phyloP scores from a whole-genome alignment of 2,797 vertebrate species.

The Gymnodraco acuticeps region DNA sequence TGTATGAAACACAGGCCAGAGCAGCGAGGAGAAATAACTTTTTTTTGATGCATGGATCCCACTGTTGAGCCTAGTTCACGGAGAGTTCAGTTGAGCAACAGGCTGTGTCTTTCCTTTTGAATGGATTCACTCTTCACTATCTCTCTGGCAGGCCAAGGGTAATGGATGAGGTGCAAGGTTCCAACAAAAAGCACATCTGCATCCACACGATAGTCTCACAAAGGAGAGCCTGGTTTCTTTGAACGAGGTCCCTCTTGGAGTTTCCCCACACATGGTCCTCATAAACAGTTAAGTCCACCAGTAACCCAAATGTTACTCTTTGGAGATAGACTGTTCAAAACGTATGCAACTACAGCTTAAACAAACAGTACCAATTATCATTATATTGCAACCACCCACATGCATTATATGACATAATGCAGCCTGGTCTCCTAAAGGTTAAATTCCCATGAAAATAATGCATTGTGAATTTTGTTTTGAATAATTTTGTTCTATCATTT shows the following conservation, averaged over 20 bases:
- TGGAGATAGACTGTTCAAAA: slow-evolving; percentile 36
- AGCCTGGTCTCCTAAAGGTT: no score
- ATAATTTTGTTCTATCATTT: no score
- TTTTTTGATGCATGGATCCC: slow-evolving; percentile 80
- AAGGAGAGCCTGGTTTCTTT: slow-evolving; percentile 82
- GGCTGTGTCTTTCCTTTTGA: slow-evolving; percentile 86
- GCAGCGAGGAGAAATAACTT: slow-evolving; percentile 75
- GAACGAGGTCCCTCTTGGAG: slow-evolving; percentile 70
- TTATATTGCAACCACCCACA: slow-evolving; percentile 16
- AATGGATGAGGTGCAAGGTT: slow-evolving; percentile 88
- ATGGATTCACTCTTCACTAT: slow-evolving; percentile 84
- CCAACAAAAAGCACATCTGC: slow-evolving; percentile 89
- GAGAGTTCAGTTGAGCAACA: slow-evolving; percentile 86
- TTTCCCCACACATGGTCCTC: slow-evolving; percentile 81
- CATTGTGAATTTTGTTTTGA: no score
- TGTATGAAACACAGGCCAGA: slow-evolving; percentile 80
- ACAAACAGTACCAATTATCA: neutral
- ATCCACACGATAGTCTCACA: slow-evolving; percentile 84
- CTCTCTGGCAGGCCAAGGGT: slow-evolving; percentile 83
- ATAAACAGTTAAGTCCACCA: slow-evolving; percentile 67
- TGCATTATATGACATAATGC: slow-evolving; percentile 1
- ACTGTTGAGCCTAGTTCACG: slow-evolving; percentile 85
- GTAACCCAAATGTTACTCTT: slow-evolving; percentile 45
- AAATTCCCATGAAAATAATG: no score
- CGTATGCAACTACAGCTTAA: neutral